Conservation (phyloP, 2,113 vertebrate species). For the Microtus montanus region DNA sequence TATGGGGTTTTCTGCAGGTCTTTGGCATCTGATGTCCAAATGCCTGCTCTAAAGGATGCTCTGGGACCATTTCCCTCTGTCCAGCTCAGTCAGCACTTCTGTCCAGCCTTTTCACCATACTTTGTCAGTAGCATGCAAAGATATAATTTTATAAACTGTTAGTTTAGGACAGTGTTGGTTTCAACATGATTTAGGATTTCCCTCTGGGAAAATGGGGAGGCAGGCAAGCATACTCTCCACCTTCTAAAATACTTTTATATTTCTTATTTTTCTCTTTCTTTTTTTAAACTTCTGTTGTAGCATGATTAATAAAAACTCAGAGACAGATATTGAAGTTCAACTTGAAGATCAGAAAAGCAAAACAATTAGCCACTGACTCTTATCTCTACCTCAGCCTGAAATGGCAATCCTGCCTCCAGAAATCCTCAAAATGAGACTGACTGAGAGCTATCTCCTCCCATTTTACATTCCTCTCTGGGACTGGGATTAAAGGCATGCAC, state of each 20-base stretch:
- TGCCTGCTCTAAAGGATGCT: not conserved
- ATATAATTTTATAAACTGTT: not conserved
- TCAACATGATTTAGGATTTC: not conserved
- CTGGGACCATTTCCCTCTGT: not conserved
- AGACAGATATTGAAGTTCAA: no score
- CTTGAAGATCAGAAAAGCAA: no score
- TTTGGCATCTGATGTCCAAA: conserved; percentile 6
- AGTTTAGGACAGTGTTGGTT: not conserved
- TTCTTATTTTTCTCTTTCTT: not conserved
- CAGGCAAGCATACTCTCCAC: rapidly evolving
- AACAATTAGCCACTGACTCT: no score
- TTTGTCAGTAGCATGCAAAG: not conserved
- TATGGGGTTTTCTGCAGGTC: not conserved
- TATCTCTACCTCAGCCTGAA: no score
- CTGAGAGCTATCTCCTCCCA: no score
- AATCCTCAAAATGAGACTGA: no score
- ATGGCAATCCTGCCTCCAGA: no score
- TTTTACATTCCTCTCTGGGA: no score
- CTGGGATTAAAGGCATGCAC: no score
- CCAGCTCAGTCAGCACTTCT: not conserved
- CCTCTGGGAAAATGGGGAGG: not conserved
- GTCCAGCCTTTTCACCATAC: not conserved
- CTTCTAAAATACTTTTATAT: not conserved
- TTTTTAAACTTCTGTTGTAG: no score
- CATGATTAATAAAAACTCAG: no score